Base-by-base conservation (phyloP, 2,888 invertebrate species). In the Pollenia griseotomentosa region DNA sequence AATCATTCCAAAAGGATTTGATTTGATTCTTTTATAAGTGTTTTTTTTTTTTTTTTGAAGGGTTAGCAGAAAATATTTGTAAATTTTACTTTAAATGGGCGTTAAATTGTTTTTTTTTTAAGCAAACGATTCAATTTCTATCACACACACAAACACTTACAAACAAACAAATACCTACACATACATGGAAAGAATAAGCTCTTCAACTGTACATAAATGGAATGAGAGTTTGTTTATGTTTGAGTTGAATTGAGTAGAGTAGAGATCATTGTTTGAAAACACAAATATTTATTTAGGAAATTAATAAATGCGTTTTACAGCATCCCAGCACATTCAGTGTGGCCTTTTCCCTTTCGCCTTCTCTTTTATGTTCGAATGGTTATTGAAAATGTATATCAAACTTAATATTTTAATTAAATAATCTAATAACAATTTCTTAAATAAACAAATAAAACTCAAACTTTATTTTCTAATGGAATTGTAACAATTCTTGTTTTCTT, bases 231-330 rank as follows among this genome's bases (percentile, higher is more conserved):
- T 81, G 70, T 71, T 73, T 81, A 63, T 87, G 74, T 84, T 79
- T 84, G 84, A 68, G 73, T 84, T 84, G 51, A 55, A 19, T 42
- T 46, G 61, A 40, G n/a, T 57, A 33, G 46, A 65, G 65, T 51
- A 57, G 70, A 79, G 81, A 87, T 87, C 87, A 87, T 87, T 87
- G 85, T 85, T 85, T 65, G 53, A 53, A 59, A 87, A 80, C 53
- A 83, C 87, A 87, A 87, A 85, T 87, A 83, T 87, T 87, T 87
- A 80, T 85, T 85, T 85, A 85, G 83, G 79, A 83, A 85, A 87
- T 85, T 85, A 83, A 83, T 87, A 87, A 85, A 87, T 79, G 75
- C 71, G 80, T 87, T 85, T 68, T 33, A 75, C 8, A 73, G 33
- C 33, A 33, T 33, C 33, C 33, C 33, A 33, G 5, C 33, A 16